Percentiles rank a stretch among this genome's conserved stretches.
Conservation (phyloP, 2,888 invertebrate genomes). For the Amphipoea lucens region DNA sequence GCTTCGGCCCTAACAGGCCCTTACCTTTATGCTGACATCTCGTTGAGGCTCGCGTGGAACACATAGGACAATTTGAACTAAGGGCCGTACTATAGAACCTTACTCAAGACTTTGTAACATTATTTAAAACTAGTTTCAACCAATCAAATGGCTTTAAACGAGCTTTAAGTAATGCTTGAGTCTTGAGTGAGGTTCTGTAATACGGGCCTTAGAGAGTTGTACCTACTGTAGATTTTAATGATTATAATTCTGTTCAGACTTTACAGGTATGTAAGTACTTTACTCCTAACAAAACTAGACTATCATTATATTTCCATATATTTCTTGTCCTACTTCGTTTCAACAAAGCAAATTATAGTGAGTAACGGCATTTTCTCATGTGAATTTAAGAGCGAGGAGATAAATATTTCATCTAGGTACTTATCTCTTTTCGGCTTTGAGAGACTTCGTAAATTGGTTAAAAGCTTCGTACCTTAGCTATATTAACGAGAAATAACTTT, state of each 20-base stretch:
- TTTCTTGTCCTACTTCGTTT: background rate
- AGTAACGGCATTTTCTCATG: background rate
- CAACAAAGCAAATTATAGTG: conserved; percentile 5
- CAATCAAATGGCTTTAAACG: no score
- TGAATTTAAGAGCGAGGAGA: background rate
- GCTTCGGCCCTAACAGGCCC: no score
- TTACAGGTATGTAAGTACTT: background rate
- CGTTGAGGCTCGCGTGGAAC: no score
- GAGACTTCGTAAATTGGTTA: conserved; percentile 33
- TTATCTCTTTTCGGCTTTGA: conserved; percentile 2
- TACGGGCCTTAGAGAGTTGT: background rate
- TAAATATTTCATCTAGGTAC: conserved; percentile 19
- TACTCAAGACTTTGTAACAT: no score
- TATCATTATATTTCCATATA: background rate
- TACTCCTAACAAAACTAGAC: background rate
- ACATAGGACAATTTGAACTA: background rate
- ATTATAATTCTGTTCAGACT: background rate
- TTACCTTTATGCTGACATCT: no score
- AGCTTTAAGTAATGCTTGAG: no score
- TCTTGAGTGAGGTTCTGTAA: no score
- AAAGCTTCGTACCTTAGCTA: conserved; percentile 27
- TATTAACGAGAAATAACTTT: conserved; percentile 25
- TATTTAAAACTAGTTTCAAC: no score
- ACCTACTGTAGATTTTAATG: background rate
- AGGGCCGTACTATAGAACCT: no score